Evolutionary conservation across 2,888 invertebrate genomes (phyloP).

Genomic region (Heliconius sara): DNA sequence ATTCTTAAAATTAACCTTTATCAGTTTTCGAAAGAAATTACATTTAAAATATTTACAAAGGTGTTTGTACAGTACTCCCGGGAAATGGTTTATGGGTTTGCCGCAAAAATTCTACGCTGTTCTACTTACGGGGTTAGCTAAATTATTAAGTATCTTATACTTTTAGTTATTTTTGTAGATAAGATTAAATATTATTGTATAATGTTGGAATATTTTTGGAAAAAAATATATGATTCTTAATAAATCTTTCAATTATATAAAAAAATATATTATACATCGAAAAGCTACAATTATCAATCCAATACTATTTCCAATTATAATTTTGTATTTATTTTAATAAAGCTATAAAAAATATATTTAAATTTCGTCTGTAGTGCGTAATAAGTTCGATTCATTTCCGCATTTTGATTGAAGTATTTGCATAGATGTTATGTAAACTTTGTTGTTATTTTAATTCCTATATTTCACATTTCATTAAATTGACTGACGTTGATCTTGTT

Average conservation of each 20-base stretch:
- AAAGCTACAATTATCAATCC: not conserved
- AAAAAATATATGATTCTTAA: not conserved
- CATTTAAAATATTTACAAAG: slow-evolving; percentile 26
- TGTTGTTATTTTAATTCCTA: not conserved
- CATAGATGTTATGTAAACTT: not conserved
- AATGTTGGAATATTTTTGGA: not conserved
- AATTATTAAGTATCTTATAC: slow-evolving; percentile 20
- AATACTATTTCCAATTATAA: not conserved
- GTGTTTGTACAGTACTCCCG: slow-evolving; percentile 30
- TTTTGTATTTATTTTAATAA: not conserved
- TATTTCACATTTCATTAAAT: not conserved
- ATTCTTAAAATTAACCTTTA: slow-evolving; percentile 3
- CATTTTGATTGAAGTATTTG: slow-evolving; percentile 11
- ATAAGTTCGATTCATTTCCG: not conserved
- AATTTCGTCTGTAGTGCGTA: not conserved
- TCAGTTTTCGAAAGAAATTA: slow-evolving; percentile 28
- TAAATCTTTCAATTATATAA: not conserved
- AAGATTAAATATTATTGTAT: not conserved
- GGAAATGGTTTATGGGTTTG: slow-evolving; percentile 29
- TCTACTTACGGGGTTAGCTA: slow-evolving; percentile 23
- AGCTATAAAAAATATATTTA: not conserved
- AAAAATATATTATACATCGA: not conserved
- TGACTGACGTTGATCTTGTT: not conserved
- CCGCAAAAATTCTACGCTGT: slow-evolving; percentile 23
- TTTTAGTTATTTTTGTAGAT: not conserved